phyloP scores from a whole-genome alignment of 1,140 invertebrate genomes.

The Magallana ariakensis region DNA sequence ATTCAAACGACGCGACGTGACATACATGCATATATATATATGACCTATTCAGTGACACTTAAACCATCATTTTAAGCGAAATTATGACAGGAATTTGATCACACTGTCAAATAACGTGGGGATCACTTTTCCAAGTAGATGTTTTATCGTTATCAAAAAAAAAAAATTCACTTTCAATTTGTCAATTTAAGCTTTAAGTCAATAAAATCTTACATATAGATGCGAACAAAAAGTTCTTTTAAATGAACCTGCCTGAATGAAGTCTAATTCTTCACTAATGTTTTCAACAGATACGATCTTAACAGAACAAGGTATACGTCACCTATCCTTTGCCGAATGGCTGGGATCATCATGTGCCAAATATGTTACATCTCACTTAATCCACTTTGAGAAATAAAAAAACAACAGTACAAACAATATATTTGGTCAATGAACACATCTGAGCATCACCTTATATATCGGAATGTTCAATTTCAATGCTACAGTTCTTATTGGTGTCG shows the following conservation, averaged over 20 bases:
- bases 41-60: not conserved
- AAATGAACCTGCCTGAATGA: constrained; percentile 12
- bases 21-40: too few relatives aligned
- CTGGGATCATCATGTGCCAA: not conserved
- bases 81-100: not conserved
- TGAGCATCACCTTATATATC: too few relatives aligned
- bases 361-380: not conserved
- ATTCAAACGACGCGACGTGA: too few relatives aligned
- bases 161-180: constrained; percentile 19
- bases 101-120: not conserved
- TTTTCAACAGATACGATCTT: not conserved
- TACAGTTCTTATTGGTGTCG: too few relatives aligned
- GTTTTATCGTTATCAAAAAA: not conserved
- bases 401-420: too few relatives aligned
- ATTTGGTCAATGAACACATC: too few relatives aligned
- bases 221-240: not conserved
- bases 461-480: too few relatives aligned
- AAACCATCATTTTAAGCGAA: constrained; percentile 5
- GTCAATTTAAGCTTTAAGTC: not conserved
- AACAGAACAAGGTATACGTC: not conserved
- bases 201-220: not conserved
- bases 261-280: not conserved
- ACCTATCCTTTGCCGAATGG: not conserved
- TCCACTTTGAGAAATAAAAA: not conserved
- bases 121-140: not conserved